Base-by-base conservation (phyloP, 2,113 vertebrate genomes). In the Siniperca chuatsi region DNA sequence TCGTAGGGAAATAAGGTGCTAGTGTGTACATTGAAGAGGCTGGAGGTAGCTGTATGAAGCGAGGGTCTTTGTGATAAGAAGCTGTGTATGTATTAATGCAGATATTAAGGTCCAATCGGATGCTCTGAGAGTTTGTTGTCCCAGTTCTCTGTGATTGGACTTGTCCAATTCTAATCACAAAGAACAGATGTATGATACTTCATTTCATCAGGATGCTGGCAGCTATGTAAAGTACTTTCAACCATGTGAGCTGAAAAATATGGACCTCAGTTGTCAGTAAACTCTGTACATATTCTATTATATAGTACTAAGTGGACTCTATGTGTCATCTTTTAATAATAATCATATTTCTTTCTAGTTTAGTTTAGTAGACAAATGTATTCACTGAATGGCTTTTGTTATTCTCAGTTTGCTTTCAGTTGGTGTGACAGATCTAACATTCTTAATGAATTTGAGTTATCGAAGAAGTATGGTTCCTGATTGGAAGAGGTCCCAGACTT, bases 1-100 rank as follows among this genome's bases (percentile, higher is more conserved):
- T 96, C 75, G 62, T 91, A 92, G 91, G 93, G 86, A 94, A 94
- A 95, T 95, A 92, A 93, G 91, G 89, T 82, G 92, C 68, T 77
- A n/a, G 87, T 79, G 84, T 90, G 84, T 90, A 89, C 89, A 86
- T 79, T 77, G 83, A 77, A 83, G 85, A 91, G 74, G 75, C 86
- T 66, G 78, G 65, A 69, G 84, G 89, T 25, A 66, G 78, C 86
- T 50, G 71, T 48, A 50, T 90, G 85, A 88, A 92, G 89, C 83
- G 75, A 62, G 84, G 60, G 60, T 84, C 82, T 81, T 85, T 67
- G 79, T 84, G 89, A 91, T 90, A 80, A 90, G 67, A 90, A 87
- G 82, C 61, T 35, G 88, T 84, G 83, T 73, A 83, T 91, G 89
- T 87, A 90, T 92, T 94, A 91, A 95, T 92, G 90, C 75, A 89